Conservation (phyloP, 2,113 vertebrate species). For the Pedetes capensis region DNA sequence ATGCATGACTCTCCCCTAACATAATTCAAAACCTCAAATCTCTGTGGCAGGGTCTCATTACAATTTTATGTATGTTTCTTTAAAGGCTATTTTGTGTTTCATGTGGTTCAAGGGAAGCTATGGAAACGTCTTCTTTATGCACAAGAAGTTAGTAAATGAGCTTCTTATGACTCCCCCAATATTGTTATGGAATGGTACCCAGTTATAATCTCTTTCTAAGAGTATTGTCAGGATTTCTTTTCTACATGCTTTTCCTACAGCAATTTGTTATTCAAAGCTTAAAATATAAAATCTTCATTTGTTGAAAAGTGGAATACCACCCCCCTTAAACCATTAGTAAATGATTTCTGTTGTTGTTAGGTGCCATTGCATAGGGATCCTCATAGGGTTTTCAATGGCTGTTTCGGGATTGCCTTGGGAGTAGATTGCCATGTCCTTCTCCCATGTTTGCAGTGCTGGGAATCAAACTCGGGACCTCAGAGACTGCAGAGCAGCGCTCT, state of each 20-base stretch:
- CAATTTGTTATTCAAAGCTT: conserved; percentile 22
- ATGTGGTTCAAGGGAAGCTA: conserved; percentile 16
- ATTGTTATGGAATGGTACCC: conserved; percentile 37
- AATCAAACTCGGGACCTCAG: too few species aligned
- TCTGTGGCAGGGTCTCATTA: conserved; percentile 38
- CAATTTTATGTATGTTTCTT: conserved; percentile 23
- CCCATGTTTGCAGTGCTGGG: too few species aligned
- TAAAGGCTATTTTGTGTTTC: conserved; percentile 52
- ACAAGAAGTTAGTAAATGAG: conserved; percentile 56
- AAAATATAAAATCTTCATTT: conserved; percentile 42
- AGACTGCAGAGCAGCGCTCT: too few species aligned
- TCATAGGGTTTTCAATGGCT: too few species aligned
- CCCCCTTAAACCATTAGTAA: not conserved
- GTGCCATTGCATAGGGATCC: too few species aligned
- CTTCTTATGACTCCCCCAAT: conserved; percentile 45
- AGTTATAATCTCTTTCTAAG: conserved; percentile 33
- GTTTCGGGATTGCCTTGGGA: too few species aligned
- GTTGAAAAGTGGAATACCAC: not conserved
- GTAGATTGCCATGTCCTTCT: too few species aligned
- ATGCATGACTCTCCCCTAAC: conserved; percentile 34
- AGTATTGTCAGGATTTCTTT: conserved; percentile 10
- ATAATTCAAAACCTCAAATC: conserved; percentile 70
- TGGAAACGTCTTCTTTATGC: conserved; percentile 53
- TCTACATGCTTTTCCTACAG: conserved; percentile 18
- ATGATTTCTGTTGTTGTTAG: too few species aligned